Evolutionary conservation across 2,113 vertebrate genomes (phyloP).

Genomic region (Pseudorhombus dupliciocellatus): DNA sequence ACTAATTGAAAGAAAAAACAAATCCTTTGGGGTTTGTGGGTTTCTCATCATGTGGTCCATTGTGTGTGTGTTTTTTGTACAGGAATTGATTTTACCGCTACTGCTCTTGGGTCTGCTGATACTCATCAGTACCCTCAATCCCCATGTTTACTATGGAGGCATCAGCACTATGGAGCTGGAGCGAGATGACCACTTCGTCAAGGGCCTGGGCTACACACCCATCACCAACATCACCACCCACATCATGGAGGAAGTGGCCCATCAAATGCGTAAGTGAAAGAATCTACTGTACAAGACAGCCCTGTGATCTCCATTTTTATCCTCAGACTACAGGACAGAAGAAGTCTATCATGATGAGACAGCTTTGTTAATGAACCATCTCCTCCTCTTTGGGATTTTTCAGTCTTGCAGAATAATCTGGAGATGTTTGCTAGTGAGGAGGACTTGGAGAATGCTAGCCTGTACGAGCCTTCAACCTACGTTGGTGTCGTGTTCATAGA

Average conservation of each 20-base stretch:
- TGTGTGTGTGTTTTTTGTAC: conserved; percentile 1
- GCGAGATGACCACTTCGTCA: conserved; percentile 50
- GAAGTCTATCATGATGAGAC: no score
- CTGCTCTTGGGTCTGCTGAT: conserved; percentile 80
- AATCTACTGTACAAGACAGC: no score
- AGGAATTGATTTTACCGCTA: conserved; percentile 81
- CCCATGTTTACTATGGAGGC: conserved; percentile 77
- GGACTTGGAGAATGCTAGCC: conserved; percentile 78
- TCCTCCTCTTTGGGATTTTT: not conserved
- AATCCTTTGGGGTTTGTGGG: not conserved
- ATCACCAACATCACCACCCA: conserved; percentile 77
- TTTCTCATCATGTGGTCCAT: not conserved
- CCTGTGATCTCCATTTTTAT: no score
- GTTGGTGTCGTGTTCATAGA: conserved; percentile 87
- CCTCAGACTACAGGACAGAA: no score
- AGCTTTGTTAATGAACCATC: no score
- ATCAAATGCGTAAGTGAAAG: conserved; percentile 72
- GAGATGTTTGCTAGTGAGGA: conserved; percentile 81
- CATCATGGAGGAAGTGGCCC: conserved; percentile 86
- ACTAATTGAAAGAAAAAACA: not conserved
- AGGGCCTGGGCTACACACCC: conserved; percentile 80
- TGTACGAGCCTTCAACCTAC: conserved; percentile 42
- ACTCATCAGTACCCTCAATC: conserved; percentile 81
- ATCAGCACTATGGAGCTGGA: conserved; percentile 77
- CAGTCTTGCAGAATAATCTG: conserved; percentile 68